Evolutionary conservation across 2,888 invertebrate species (phyloP), one percentile per base, ranked within the genome.

Genomic region (Colletes collaris): DNA sequence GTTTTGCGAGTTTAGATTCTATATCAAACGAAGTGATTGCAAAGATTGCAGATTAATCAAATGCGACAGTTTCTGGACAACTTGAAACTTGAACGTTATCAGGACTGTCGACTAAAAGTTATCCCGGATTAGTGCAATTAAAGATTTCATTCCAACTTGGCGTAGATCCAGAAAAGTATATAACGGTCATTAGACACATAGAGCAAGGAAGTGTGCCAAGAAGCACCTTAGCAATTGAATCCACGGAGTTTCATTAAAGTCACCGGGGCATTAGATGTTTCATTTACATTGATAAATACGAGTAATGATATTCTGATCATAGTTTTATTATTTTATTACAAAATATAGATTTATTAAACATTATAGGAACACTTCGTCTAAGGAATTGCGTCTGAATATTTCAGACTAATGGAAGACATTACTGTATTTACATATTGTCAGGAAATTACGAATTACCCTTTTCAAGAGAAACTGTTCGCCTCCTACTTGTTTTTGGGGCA

Each of bases 261-360:
- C 40, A 6, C 6, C 3, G 0, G 4, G 6, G 6, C 6, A 40
- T 40, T 40, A 11, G 16, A 40, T 3, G 3, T 52, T 10, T 11
- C 3, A 3, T 40, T 16, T 8, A 4, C 11, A 10, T 62, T 63
- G 55, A 63, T 19, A n/a, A 44, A 56, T 16, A 35, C 11, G 16
- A 49, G 66, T 19, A 13, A 8, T 2, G 27, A 52, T 16, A 11
- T 62, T 19, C 1, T n/a, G 16, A 4, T 8, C 7, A n/a, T 16
- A 75, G 56, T 35, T 58, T 64, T 69, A 82, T 79, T 84, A 55
- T 56, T 52, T 53, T 69, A 63, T 73, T 75, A 76, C 70, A 83
- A 82, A 79, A 81, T 77, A 77, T 72, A 77, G 44, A 5, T 60
- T 16, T 67, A 60, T 16, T 65, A 59, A 60, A 73, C 6, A n/a